Evolutionary conservation across 2,113 vertebrate species (phyloP).

Genomic region (Peromyscus californicus): DNA sequence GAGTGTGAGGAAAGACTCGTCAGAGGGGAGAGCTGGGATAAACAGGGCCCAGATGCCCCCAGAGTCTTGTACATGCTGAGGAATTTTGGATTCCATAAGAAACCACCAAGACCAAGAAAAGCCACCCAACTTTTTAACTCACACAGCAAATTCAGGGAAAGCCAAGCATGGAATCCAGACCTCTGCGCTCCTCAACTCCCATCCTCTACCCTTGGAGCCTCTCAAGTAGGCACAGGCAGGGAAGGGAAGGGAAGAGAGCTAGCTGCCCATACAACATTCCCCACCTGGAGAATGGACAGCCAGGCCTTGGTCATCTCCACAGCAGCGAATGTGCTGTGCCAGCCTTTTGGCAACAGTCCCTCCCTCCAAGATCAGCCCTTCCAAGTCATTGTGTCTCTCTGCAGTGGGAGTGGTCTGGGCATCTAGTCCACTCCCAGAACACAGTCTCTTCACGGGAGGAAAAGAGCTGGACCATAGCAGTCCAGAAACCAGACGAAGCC

Average conservation of each 20-base stretch:
- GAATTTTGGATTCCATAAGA: constrained; percentile 25
- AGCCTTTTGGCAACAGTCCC: constrained; percentile 48
- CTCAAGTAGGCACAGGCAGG: rapidly evolving
- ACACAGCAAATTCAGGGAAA: not conserved
- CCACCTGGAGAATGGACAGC: not conserved
- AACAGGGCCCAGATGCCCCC: not conserved
- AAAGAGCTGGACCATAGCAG: not conserved
- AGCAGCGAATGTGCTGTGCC: constrained; percentile 38
- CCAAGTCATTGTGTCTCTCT: not conserved
- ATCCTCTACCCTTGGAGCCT: not conserved
- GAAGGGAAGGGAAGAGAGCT: not conserved
- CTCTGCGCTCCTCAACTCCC: not conserved
- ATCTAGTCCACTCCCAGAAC: not conserved
- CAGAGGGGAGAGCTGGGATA: no score
- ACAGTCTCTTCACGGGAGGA: not conserved
- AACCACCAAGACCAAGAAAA: not conserved
- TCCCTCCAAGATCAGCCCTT: not conserved
- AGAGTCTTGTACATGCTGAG: not conserved
- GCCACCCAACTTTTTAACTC: not conserved
- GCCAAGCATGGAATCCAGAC: not conserved
- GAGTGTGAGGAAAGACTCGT: no score
- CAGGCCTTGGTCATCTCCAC: not conserved
- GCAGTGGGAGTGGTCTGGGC: not conserved
- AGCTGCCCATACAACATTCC: not conserved
- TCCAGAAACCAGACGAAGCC: not conserved